phyloP scores from a whole-genome alignment of 1,140 invertebrate species.

The Caenorhabditis inopinata region DNA sequence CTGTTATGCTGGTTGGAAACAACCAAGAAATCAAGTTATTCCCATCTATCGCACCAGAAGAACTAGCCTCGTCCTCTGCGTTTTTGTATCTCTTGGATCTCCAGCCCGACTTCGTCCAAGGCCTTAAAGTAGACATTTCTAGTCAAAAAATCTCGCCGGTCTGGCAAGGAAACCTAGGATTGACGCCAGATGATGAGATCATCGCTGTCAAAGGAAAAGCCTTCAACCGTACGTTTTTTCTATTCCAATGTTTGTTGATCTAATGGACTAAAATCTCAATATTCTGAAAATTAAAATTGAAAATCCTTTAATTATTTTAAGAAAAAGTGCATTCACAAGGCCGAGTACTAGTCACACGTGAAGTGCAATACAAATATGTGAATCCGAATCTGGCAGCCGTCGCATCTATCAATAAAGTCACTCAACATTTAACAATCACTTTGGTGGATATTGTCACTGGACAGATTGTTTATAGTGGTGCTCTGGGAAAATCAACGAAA shows the following conservation, averaged over 20 bases:
- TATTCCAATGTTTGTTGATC: not conserved
- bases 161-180: constrained; percentile 53
- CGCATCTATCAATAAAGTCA: constrained; percentile 2
- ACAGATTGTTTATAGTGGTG: constrained; percentile 70
- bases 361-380: constrained; percentile 95
- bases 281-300: not conserved
- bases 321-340: constrained; percentile 94
- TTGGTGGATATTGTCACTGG: constrained; percentile 87
- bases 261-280: not conserved
- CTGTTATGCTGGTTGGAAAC: not conserved
- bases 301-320: not conserved
- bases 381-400: constrained; percentile 87
- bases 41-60: not conserved
- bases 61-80: not conserved
- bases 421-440: constrained; percentile 71
- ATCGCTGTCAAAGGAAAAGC: constrained; percentile 54
- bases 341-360: constrained; percentile 86
- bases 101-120: not conserved
- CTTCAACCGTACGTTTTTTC: constrained; percentile 47
- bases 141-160: constrained; percentile 6
- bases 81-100: constrained; percentile 15
- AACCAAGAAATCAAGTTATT: constrained; percentile 15
- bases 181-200: constrained; percentile 54
- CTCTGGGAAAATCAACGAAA: constrained; percentile 72
- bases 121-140: constrained; percentile 37